A percentile compares a stretch with the other conserved stretches of the same genome.
Evolutionary conservation across 2,113 vertebrate genomes (phyloP).

Genomic region (Cisticola juncidis): DNA sequence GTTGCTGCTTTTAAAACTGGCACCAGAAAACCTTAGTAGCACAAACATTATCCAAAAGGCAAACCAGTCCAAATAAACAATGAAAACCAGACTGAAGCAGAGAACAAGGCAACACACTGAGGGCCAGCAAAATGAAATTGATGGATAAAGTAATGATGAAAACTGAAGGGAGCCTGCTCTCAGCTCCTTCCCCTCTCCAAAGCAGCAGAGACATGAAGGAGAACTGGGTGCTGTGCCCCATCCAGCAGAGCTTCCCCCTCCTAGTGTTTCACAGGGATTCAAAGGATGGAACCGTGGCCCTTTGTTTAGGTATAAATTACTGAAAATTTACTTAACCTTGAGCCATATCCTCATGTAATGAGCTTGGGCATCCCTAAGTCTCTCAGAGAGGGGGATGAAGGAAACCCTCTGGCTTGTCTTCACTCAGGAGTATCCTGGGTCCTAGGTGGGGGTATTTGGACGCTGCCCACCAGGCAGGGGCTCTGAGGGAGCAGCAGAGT

Average conservation of each 20-base stretch:
- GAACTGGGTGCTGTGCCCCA: not conserved
- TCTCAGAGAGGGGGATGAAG: not conserved
- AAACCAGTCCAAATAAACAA: not conserved
- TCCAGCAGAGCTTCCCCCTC: not conserved
- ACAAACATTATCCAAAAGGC: not conserved
- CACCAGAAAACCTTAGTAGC: not conserved
- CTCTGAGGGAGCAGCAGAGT: not conserved
- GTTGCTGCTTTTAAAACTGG: not conserved
- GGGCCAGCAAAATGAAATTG: not conserved
- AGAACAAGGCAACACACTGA: not conserved
- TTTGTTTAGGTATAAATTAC: not conserved
- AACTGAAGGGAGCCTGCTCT: not conserved
- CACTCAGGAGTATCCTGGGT: not conserved
- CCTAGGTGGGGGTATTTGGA: not conserved
- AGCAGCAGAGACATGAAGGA: not conserved
- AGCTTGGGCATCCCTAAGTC: not conserved
- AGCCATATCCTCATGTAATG: not conserved
- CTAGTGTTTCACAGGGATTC: not conserved
- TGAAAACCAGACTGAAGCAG: not conserved
- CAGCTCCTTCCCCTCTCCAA: not conserved
- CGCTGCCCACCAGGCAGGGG: not conserved
- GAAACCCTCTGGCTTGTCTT: not conserved
- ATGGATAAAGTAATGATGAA: not conserved
- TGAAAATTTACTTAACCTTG: conserved; percentile 11
- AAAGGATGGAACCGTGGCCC: not conserved